Evolutionary conservation across 2,888 invertebrate species (phyloP).

Genomic region (Tipula vernalis): DNA sequence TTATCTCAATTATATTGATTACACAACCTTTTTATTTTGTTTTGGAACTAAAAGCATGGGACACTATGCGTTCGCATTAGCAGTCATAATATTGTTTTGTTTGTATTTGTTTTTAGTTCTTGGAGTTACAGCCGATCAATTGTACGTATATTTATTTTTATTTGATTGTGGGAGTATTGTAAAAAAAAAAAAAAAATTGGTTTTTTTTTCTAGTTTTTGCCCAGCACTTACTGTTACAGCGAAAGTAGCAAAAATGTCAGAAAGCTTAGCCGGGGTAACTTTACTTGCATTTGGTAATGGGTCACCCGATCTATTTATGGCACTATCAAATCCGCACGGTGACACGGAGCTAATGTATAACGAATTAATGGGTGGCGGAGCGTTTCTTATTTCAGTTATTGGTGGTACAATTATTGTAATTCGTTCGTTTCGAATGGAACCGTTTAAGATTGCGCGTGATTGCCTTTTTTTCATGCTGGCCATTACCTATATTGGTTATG

Average conservation of each 20-base stretch:
- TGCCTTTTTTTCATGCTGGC: conserved; percentile 21
- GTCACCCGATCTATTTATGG: conserved; percentile 53
- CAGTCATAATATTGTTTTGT: conserved; percentile 35
- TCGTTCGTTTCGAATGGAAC: conserved; percentile 37
- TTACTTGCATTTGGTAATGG: conserved; percentile 58
- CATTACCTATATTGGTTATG: conserved; percentile 20
- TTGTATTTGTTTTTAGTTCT: conserved; percentile 40
- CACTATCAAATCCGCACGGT: conserved; percentile 37
- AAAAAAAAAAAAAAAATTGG: not conserved
- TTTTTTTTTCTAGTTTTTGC: conserved; percentile 36
- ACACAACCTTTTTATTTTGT: not conserved
- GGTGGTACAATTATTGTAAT: conserved; percentile 42
- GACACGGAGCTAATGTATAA: conserved; percentile 32
- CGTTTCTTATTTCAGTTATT: conserved; percentile 47
- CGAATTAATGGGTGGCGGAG: conserved; percentile 43
- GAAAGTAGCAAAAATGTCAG: conserved; percentile 35
- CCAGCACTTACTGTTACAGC: conserved; percentile 40
- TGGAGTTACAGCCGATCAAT: conserved; percentile 43
- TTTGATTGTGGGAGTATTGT: not conserved
- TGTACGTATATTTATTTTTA: conserved; percentile 30
- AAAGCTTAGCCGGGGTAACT: conserved; percentile 51
- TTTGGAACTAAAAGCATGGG: not conserved
- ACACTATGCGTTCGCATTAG: conserved; percentile 23
- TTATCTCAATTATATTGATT: not conserved
- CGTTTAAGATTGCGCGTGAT: conserved; percentile 21